Evolutionary conservation across 2,888 invertebrate species (phyloP).

Genomic region (Byasa hedistus): DNA sequence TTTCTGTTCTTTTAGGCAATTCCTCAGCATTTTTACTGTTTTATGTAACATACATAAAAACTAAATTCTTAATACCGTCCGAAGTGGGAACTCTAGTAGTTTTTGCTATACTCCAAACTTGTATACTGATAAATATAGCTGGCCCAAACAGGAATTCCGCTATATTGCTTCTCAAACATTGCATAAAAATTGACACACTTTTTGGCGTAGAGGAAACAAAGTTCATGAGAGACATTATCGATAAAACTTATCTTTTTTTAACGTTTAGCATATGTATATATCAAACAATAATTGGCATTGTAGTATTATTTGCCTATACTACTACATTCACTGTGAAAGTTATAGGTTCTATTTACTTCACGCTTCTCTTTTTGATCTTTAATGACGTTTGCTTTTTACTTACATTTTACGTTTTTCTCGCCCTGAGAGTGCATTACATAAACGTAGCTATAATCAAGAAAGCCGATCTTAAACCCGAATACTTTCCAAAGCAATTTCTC

Average conservation of each 20-base stretch:
- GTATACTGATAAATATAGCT: slow-evolving; percentile 45
- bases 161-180: slow-evolving; percentile 42
- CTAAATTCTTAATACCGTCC: slow-evolving; percentile 42
- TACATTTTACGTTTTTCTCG: slow-evolving; percentile 40
- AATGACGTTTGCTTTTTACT: slow-evolving; percentile 47
- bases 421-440: slow-evolving; percentile 51
- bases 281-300: slow-evolving; percentile 35
- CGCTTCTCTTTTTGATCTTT: slow-evolving; percentile 46
- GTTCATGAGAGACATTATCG: slow-evolving; percentile 51
- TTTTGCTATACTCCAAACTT: slow-evolving; percentile 43
- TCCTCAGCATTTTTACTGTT: slow-evolving; percentile 38
- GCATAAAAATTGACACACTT: slow-evolving; percentile 52
- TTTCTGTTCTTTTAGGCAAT: slow-evolving; percentile 16
- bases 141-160: slow-evolving; percentile 45
- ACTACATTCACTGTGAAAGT: slow-evolving; percentile 37
- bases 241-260: slow-evolving; percentile 36
- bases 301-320: slow-evolving; percentile 31
- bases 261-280: slow-evolving; percentile 36
- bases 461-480: slow-evolving; percentile 46
- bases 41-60: slow-evolving; percentile 38
- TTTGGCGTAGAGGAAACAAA: slow-evolving; percentile 55
- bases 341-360: slow-evolving; percentile 42
- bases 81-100: slow-evolving; percentile 46
- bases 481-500: slow-evolving; percentile 49
- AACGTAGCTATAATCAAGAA: slow-evolving; percentile 57